Evolutionary conservation across 1,140 invertebrate species (phyloP), one percentile per base, ranked within the genome.

Genomic region (Tribolium madens): DNA sequence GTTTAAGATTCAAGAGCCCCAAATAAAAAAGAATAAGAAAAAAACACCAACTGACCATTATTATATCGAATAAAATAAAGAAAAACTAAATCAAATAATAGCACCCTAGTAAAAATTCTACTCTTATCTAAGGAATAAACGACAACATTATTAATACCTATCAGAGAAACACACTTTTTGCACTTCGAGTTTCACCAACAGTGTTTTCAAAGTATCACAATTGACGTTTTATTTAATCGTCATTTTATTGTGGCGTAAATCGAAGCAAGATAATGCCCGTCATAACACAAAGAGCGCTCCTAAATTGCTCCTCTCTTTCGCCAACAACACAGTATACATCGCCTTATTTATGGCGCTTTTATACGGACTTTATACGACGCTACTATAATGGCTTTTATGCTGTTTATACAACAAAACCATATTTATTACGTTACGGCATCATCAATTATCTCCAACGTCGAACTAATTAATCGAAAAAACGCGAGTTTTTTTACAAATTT

Each of bases 371-470:
- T 64, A 64, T 64, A 64, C 57, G 57, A 64, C 57, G 57, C 57
- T 33, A 33, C 21, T 64, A 64, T 64, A 71, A 71, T 71, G 68
- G 47, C 36, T 31, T 71, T 71, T 71, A 47, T 47, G 57, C 57
- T 31, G n/a, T 64, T 71, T 47, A 71, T 47, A 71, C 68, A 71
- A 71, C 68, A 71, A 71, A 71, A 71, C 68, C 33, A 71, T 71
- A 71, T 71, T 71, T 50, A 71, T 71, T 46, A 21, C 36, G 18
- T 14, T 17, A 50, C 47, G 68, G 14, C 57, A 31, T 9, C 57
- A 64, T 64, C 21, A 64, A 64, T 57, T 57, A 17, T 21, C 52
- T 6, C 52, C 14, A 21, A 42, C 36, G 7, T 64, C 57, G 26
- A 64, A 64, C 57, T 64, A 64, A 64, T 64, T 57, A 64, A 64